Conservation (phyloP, 2,113 vertebrate genomes). For the Ancistrus triradiatus region DNA sequence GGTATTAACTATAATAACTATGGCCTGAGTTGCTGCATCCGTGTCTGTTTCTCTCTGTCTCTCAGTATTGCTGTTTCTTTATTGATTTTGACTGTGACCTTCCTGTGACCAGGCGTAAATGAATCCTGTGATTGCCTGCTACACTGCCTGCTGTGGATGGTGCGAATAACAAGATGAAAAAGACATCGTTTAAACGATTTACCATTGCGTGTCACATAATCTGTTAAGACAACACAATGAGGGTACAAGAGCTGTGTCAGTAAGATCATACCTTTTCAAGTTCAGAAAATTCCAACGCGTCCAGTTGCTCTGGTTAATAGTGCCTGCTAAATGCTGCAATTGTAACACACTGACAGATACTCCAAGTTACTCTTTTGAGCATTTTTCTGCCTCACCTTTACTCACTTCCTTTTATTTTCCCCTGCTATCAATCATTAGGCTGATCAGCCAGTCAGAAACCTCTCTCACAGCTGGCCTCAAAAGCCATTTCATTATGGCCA, state of each 20-base stretch:
- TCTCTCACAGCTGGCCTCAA: background rate
- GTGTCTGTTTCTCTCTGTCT: conserved; percentile 35
- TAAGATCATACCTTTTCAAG: no score
- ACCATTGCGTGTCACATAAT: conserved; percentile 42
- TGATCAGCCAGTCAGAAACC: background rate
- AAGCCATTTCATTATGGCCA: background rate
- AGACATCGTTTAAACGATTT: conserved; percentile 45
- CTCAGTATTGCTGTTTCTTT: conserved; percentile 64
- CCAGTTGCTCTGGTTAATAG: no score
- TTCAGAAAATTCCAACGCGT: no score
- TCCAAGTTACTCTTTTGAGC: no score
- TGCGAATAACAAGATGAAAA: background rate
- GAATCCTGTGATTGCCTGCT: conserved; percentile 53
- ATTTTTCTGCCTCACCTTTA: no score
- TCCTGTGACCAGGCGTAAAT: conserved; percentile 71
- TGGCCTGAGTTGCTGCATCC: conserved; percentile 3
- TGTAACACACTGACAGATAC: no score
- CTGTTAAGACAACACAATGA: conserved; percentile 52
- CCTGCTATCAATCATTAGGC: no score
- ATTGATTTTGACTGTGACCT: conserved; percentile 76
- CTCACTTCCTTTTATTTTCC: no score
- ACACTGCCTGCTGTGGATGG: conserved; percentile 30
- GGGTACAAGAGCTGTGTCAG: background rate
- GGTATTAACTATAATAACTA: background rate
- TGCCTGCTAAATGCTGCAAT: no score